Conservation (phyloP, 2,888 invertebrate genomes). For the Leucophenga maculata region DNA sequence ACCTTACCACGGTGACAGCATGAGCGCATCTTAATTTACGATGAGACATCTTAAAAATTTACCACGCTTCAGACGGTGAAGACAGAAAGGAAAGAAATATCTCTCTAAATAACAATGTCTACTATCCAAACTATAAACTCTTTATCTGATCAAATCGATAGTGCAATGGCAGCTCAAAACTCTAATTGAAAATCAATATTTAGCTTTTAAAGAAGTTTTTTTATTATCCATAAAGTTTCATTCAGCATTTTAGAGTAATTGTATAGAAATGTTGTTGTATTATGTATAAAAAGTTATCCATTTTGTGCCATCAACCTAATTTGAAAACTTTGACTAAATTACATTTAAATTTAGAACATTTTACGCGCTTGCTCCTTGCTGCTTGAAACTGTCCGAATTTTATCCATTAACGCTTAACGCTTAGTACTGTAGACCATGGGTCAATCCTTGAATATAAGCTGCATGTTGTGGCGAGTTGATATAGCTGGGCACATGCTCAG, state of each 20-base stretch:
- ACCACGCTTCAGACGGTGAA: conserved; percentile 62
- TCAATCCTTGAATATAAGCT: conserved; percentile 25
- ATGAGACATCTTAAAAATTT: conserved; percentile 79
- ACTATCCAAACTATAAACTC: too few relatives aligned
- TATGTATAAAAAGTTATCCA: conserved; percentile 17
- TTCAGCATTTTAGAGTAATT: conserved; percentile 21
- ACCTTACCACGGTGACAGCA: conserved; percentile 98
- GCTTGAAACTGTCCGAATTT: too few relatives aligned
- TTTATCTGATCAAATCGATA: too few relatives aligned
- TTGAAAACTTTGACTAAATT: conserved; percentile 16
- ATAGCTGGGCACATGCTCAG: conserved; percentile 41
- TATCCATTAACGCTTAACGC: too few relatives aligned
- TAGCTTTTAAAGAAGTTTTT: background rate
- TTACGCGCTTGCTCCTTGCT: too few relatives aligned
- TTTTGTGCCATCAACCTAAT: conserved; percentile 43
- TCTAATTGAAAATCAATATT: background rate
- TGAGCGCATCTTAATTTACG: too few relatives aligned
- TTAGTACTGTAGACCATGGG: conserved; percentile 29
- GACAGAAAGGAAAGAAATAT: too few relatives aligned
- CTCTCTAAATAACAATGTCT: too few relatives aligned
- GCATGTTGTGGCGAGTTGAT: conserved; percentile 27
- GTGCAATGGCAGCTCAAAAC: too few relatives aligned
- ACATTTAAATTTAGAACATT: background rate
- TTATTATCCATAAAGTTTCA: background rate
- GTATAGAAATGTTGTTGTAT: conserved; percentile 30